Evolutionary conservation across 92 coral and sea anemone genomes (phyloP), one percentile per base, ranked within the genome.

Genomic region (Pocillopora grandis): DNA sequence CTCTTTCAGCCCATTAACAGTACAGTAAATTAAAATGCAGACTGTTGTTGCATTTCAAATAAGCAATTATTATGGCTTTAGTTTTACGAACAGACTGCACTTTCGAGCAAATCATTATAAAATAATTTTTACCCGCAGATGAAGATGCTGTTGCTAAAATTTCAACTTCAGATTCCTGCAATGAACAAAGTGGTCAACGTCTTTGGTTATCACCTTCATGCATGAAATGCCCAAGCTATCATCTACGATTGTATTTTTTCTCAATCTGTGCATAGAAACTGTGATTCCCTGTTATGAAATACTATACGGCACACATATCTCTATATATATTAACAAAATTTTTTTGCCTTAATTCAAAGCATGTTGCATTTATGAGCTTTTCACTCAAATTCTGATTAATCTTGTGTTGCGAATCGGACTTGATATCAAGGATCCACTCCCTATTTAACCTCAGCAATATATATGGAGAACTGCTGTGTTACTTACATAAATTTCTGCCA

Each of bases 151-250:
- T 23, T 66, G 23, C 72, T 19, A 66, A 16, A 66, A 66, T 19
- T 66, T 66, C 42, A 21, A 20, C 72, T 66, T 66, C 72, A 66
- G 72, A 66, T 66, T 66, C 72, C 72, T 66, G 72, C 72, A 66
- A 21, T 66, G 42, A 66, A 19, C 31, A 21, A 66, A 66, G 1
- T 66, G 72, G 72, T 66, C 72, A 66, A 66, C 10, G 72, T 66
- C 72, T 66, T 66, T 23, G 72, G 1, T 16, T 63, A 12, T 66
- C 72, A 66, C 31, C 35, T 66, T 66, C 72, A 66, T n/a, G 72
- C 72, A 66, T 66, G 72, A 66, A 66, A 16, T 66, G 42, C 72
- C 72, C 35, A 66, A 66, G 72, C 42, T 66, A 66, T 27, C 2
- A 66, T 66, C 72, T 21, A 66, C 72, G 21, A 66, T 66, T 66